These are phyloP conservation scores for Lymantria monacha DNA, from an alignment of 2,888 invertebrate genomes.

Conservation along the genomic window DNA sequence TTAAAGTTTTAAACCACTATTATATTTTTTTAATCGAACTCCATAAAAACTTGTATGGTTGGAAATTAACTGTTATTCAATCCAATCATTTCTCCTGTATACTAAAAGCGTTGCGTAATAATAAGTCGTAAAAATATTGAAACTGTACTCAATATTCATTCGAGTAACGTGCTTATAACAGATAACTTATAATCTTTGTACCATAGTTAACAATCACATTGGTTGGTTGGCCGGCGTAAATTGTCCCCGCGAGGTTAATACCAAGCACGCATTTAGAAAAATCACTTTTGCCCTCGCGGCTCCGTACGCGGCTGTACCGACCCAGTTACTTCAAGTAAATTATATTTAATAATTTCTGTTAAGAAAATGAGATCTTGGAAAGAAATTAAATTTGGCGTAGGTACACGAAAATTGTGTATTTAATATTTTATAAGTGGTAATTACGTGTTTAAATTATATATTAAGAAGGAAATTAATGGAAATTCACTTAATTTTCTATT, in stretches of 20 bases:
- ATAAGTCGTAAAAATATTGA: constrained; percentile 26
- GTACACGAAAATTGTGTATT: neutral
- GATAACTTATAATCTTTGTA: constrained; percentile 73
- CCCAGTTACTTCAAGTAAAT: constrained; percentile 31
- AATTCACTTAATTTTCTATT: too few species aligned
- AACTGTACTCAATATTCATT: constrained; percentile 28
- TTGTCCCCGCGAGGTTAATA: constrained; percentile 67
- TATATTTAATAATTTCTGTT: constrained; percentile 30
- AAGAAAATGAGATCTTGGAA: neutral
- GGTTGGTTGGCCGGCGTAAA: constrained; percentile 58
- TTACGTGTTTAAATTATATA: too few species aligned
- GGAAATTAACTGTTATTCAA: constrained; percentile 22
- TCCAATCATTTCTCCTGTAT: constrained; percentile 13
- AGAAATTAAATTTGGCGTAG: neutral
- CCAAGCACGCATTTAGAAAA: constrained; percentile 58
- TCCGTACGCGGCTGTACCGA: constrained; percentile 28
- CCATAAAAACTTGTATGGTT: constrained; percentile 15
- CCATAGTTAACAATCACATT: constrained; percentile 74
- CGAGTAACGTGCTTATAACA: constrained; percentile 56
- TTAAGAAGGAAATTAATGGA: too few species aligned
- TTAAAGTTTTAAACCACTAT: constrained; percentile 1
- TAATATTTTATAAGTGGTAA: too few species aligned
- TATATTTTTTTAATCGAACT: constrained; percentile 11
- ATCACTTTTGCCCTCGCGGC: constrained; percentile 35
- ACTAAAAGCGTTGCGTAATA: constrained; percentile 35